These are phyloP conservation scores for Globicephala melas DNA, from an alignment of 2,113 vertebrate species.

Conservation along the genomic window DNA sequence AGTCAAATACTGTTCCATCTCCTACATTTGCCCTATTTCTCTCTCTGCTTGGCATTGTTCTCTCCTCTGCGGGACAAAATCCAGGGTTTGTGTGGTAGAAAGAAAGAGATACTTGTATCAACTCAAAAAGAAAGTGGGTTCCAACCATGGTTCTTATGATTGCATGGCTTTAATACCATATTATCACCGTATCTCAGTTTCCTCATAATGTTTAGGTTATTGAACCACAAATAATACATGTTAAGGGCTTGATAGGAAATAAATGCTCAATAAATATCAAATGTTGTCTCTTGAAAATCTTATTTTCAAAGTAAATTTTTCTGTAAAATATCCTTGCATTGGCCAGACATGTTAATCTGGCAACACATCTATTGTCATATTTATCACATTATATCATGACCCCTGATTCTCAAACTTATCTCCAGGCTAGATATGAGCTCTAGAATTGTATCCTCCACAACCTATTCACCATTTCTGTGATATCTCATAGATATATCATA, in stretches of 20 bases:
- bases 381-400: not conserved
- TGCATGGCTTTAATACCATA: not conserved
- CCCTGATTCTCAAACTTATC: not conserved
- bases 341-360: not conserved
- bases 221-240: not conserved
- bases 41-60: not conserved
- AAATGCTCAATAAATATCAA: not conserved
- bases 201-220: not conserved
- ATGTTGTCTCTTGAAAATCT: not conserved
- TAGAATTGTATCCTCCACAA: not conserved
- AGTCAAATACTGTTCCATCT: not conserved
- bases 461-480: not conserved
- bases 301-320: not conserved
- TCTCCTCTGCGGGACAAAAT: not conserved
- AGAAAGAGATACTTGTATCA: not conserved
- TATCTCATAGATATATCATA: not conserved
- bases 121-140: not conserved
- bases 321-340: not conserved
- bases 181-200: not conserved
- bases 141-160: not conserved
- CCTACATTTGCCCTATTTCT: not conserved
- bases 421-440: not conserved
- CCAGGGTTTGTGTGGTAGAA: not conserved
- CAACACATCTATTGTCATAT: not conserved
- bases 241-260: not conserved